These are phyloP conservation scores for Euura lappo DNA, from an alignment of 1,140 invertebrate species.

Conservation along the genomic window DNA sequence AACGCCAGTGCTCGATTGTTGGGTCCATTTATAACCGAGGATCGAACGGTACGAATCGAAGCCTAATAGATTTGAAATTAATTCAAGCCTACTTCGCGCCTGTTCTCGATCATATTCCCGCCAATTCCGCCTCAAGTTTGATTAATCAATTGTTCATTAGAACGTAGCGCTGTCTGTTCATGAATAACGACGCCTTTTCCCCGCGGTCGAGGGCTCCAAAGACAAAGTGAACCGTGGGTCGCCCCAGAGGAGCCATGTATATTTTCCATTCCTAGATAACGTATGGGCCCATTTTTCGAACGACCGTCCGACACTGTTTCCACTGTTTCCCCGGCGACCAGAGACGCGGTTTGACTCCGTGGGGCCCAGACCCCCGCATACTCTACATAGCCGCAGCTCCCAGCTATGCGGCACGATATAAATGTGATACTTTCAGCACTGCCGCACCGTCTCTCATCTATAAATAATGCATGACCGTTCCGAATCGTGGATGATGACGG, in stretches of 20 bases:
- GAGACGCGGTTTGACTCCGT: too few species aligned
- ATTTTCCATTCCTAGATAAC: not conserved
- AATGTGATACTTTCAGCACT: conserved; percentile 48
- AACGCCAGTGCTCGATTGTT: not conserved
- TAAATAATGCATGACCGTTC: conserved; percentile 44
- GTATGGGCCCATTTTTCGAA: not conserved
- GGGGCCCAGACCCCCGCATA: too few species aligned
- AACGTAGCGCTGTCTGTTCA: too few species aligned
- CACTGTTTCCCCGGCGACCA: conserved; percentile 22
- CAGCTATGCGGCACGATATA: conserved; percentile 19
- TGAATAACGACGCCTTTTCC: not conserved
- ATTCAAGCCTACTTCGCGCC: not conserved
- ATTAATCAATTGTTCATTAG: too few species aligned
- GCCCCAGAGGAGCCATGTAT: not conserved
- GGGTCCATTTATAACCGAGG: not conserved
- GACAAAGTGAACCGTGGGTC: conserved; percentile 8
- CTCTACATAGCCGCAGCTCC: not conserved
- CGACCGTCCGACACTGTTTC: not conserved
- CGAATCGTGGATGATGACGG: conserved; percentile 11
- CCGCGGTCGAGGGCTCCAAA: not conserved
- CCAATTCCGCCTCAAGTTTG: too few species aligned
- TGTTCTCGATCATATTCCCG: not conserved
- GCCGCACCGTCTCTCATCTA: conserved; percentile 34
- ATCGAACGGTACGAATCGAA: not conserved
- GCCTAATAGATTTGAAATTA: not conserved